Conservation (phyloP, 2,113 vertebrate genomes). For the Hyla sarda region DNA sequence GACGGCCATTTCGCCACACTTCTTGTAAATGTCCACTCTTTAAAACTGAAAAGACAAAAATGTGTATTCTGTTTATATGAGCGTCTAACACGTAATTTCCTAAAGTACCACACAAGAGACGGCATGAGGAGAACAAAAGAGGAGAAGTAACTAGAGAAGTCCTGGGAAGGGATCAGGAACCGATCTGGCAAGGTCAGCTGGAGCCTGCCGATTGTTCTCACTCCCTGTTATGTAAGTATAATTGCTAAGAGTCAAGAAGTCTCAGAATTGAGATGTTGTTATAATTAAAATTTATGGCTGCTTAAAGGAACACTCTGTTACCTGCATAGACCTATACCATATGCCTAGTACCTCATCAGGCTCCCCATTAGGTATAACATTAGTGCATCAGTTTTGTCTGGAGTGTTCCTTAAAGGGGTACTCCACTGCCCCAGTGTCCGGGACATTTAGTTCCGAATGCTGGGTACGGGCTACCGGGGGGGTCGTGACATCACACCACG, state of each 20-base stretch:
- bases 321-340: too few species aligned
- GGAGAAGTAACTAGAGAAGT: constrained; percentile 15
- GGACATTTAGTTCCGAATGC: too few species aligned
- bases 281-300: not conserved
- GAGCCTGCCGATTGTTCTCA: not conserved
- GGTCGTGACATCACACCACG: too few species aligned
- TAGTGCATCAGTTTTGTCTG: not conserved
- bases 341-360: not conserved
- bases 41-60: constrained; percentile 70
- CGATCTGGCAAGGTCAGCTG: not conserved
- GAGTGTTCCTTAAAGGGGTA: too few species aligned
- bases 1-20: constrained; percentile 82
- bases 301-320: not conserved
- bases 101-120: not conserved
- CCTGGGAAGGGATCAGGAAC: not conserved
- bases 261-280: not conserved
- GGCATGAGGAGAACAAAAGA: not conserved
- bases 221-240: not conserved
- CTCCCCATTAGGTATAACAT: not conserved
- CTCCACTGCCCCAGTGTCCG: too few species aligned
- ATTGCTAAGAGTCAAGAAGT: not conserved
- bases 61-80: not conserved
- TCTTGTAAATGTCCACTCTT: constrained; percentile 79
- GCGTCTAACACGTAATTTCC: not conserved
- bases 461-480: too few species aligned